Evolutionary conservation across 2,797 vertebrate genomes (phyloP).

Genomic region (Scleropages formosus): DNA sequence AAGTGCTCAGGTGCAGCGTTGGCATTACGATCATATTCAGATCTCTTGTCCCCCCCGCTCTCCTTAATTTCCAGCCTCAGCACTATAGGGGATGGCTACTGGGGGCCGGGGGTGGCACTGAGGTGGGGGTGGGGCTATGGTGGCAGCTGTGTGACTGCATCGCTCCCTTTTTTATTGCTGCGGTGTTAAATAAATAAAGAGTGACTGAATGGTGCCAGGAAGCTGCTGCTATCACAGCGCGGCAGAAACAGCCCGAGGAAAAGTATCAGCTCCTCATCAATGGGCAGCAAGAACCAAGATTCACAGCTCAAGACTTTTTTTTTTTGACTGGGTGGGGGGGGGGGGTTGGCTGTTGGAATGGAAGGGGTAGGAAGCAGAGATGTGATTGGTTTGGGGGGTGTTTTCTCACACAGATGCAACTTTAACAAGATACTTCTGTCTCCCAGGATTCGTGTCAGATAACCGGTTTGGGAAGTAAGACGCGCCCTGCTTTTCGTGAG

Average conservation of each 20-base stretch:
- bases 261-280: not conserved
- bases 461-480: not conserved
- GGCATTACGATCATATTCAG: not conserved
- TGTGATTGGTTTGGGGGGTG: not conserved
- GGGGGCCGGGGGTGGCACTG: not conserved
- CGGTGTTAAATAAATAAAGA: not conserved
- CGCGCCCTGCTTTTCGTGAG: not conserved
- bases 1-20: not conserved
- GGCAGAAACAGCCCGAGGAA: not conserved
- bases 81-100: not conserved
- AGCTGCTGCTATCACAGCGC: not conserved
- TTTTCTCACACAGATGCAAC: not conserved
- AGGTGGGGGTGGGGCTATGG: not conserved
- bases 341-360: too few species aligned
- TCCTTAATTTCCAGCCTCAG: not conserved
- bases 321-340: too few species aligned
- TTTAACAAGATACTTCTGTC: not conserved
- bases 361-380: too few species aligned
- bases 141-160: not conserved
- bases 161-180: not conserved
- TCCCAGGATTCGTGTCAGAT: not conserved
- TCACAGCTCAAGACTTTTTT: too few species aligned
- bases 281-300: not conserved
- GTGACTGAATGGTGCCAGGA: not conserved
- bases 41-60: too few species aligned